A percentile compares a stretch with the other conserved stretches of the same genome.
phyloP scores from a whole-genome alignment of 92 coral and sea anemone genomes.

The Pocillopora meandrina region DNA sequence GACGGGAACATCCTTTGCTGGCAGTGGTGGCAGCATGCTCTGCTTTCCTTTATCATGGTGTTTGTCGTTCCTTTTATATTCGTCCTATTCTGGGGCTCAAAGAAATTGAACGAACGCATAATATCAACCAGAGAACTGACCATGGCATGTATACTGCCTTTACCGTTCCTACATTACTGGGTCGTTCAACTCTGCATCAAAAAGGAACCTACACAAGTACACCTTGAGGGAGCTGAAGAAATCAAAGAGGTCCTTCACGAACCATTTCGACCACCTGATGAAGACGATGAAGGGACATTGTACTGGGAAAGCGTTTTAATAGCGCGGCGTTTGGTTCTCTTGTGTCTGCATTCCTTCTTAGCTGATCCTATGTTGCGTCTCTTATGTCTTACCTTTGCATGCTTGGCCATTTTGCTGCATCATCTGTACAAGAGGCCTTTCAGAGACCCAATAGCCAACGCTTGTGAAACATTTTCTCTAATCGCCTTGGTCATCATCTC shows the following conservation, averaged over 20 bases:
- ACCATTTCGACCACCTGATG: conserved; percentile 42
- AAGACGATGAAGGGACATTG: conserved; percentile 27
- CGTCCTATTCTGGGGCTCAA: conserved; percentile 47
- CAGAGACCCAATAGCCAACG: conserved; percentile 40
- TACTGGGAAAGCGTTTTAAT: conserved; percentile 65
- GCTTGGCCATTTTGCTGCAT: conserved; percentile 48
- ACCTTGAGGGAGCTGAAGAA: not conserved
- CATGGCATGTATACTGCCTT: conserved; percentile 29
- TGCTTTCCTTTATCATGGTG: conserved; percentile 22
- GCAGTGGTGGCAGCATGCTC: conserved; percentile 55
- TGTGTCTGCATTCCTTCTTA: conserved; percentile 32
- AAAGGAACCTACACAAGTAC: not conserved
- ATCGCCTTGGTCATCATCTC: not conserved
- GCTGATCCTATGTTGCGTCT: conserved; percentile 49
- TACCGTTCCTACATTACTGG: conserved; percentile 25
- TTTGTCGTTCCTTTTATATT: conserved; percentile 44
- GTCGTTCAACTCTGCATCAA: not conserved
- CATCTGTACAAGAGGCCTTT: conserved; percentile 20
- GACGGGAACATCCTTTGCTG: conserved; percentile 52
- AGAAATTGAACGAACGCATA: conserved; percentile 5
- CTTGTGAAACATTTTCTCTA: conserved; percentile 42
- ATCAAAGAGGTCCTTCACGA: conserved; percentile 33
- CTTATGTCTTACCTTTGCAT: conserved; percentile 13
- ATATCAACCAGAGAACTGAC: conserved; percentile 31
- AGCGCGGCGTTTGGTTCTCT: conserved; percentile 42